Conservation (phyloP, 2,888 invertebrate species). For the Caenorhabditis sp. region DNA sequence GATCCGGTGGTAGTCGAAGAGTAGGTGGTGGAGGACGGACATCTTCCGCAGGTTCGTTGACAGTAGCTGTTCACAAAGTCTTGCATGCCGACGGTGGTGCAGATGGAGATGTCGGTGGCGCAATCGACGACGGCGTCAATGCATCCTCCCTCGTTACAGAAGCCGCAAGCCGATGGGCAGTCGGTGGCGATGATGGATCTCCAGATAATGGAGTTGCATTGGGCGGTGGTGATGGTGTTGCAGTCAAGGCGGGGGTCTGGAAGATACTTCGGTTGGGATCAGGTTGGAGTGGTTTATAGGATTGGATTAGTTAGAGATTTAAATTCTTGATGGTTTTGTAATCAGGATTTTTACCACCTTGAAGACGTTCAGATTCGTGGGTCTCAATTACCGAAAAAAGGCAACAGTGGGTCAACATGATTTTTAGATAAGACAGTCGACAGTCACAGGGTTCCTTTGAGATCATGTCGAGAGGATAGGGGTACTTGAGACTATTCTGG, state of each 20-base stretch:
- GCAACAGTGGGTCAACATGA: no score
- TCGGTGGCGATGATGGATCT: conserved; percentile 50
- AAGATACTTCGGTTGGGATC: no score
- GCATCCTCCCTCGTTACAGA: conserved; percentile 56
- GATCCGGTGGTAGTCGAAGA: conserved; percentile 20
- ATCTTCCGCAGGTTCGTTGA: conserved; percentile 69
- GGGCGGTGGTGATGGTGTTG: conserved; percentile 47
- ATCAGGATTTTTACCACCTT: no score
- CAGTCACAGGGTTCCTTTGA: no score
- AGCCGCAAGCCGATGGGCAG: conserved; percentile 50
- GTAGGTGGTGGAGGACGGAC: conserved; percentile 48
- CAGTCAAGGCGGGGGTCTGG: conserved; percentile 55
- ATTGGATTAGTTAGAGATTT: no score
- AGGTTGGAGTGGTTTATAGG: no score
- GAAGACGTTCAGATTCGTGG: no score
- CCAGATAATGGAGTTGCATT: conserved; percentile 51
- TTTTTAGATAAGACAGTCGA: no score
- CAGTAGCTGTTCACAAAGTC: conserved; percentile 65
- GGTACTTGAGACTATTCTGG: no score
- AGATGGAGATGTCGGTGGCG: conserved; percentile 46
- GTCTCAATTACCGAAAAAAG: no score
- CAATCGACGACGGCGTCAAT: conserved; percentile 49
- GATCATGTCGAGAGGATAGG: no score
- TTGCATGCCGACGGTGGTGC: conserved; percentile 46
- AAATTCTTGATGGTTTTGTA: no score